Evolutionary conservation across 2,113 vertebrate species (phyloP), one percentile per base, ranked within the genome.

Genomic region (Alligator mississippiensis): DNA sequence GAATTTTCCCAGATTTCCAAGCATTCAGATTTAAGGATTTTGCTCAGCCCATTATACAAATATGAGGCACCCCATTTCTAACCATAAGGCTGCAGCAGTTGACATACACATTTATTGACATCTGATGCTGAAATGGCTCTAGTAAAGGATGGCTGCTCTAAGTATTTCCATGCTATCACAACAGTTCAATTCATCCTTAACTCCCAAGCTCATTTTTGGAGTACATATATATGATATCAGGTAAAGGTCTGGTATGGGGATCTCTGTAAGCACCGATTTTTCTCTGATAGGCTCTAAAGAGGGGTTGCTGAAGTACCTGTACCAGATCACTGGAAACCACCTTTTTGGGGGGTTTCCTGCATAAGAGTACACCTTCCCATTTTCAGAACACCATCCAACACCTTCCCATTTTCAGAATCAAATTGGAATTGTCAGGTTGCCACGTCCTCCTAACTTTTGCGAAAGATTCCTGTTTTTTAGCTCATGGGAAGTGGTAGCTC

Each of bases 101-200:
- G 61, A 63, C 47, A 57, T 9, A 6, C 30, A 21, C 64, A 14
- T 22, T 16, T 84, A 7, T 77, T 76, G 30, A 12, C 58, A 6
- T 77, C 61, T 10, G 22, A 58, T 19, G 18, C 79, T 25, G 72
- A 55, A 85, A 27, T 5, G 57, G 19, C 12, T 77, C 76, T 27
- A 66, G 19, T 14, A 54, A 27, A 61, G 4, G 34, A 76, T 1
- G 1, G 15, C 1, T 11, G 22, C 27, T 59, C 7, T n/a, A 30
- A 21, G 1, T 76, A 2, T 5, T 47, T 12, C 3, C 8, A 1
- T 24, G 28, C 17, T n/a, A 6, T 22, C 21, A 47, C 19, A 5
- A 21, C 34, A 13, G 19, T 10, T 74, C 70, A 34, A 22, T 11
- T 47, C 63, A n/a, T n/a, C 63, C 27, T 15, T 66, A 28, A 66